Percentiles rank a stretch among this genome's conserved stretches.
phyloP scores from a whole-genome alignment of 2,888 invertebrate species.

The Acleris literana region DNA sequence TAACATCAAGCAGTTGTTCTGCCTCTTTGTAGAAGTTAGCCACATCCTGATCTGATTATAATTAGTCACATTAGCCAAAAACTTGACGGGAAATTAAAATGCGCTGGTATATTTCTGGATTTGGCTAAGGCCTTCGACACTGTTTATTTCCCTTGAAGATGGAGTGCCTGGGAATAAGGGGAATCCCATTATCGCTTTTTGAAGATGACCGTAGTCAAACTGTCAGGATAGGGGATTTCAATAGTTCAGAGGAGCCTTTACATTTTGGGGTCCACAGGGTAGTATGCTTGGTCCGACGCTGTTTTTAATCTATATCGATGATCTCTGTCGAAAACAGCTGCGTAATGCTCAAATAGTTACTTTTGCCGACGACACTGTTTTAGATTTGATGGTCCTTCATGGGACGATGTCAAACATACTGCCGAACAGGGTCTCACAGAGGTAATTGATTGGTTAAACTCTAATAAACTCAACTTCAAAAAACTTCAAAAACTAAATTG shows the following conservation, averaged over 20 bases:
- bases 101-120: not conserved
- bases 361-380: slow-evolving; percentile 39
- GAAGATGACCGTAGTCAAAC: not conserved
- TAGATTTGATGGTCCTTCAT: slow-evolving; percentile 29
- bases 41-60: too few relatives aligned
- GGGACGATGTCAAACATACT: slow-evolving; percentile 7
- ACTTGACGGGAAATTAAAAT: not conserved
- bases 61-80: not conserved
- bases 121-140: not conserved
- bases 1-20: too few relatives aligned
- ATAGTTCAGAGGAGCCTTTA: not conserved
- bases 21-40: too few relatives aligned
- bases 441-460: slow-evolving; percentile 20
- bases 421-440: slow-evolving; percentile 23
- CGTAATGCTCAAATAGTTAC: slow-evolving; percentile 25
- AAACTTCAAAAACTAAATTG: slow-evolving; percentile 34
- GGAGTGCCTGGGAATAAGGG: not conserved
- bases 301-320: slow-evolving; percentile 30
- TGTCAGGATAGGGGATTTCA: slow-evolving; percentile 12
- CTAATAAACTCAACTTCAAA: slow-evolving; percentile 35
- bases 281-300: slow-evolving; percentile 32
- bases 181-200: not conserved
- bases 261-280: slow-evolving; percentile 25
- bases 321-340: slow-evolving; percentile 18
- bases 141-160: not conserved